Percentiles rank a stretch among this genome's conserved stretches.
Evolutionary conservation across 2,888 invertebrate species (phyloP).

Genomic region (Pyrocoelia pectoralis): DNA sequence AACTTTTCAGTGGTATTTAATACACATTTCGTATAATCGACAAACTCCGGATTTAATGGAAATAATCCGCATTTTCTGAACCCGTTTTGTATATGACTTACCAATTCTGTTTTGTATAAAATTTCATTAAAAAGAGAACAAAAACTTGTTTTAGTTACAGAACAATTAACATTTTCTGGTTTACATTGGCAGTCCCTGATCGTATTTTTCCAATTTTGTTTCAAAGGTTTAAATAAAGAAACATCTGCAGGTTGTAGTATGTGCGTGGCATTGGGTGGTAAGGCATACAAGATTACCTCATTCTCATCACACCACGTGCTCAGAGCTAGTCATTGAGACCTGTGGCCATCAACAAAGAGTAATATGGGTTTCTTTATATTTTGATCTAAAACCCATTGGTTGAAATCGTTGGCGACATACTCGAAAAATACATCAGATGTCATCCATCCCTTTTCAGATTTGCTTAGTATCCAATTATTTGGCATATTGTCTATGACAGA

Average conservation of each 20-base stretch:
- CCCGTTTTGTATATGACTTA: neutral
- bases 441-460: constrained; percentile 3
- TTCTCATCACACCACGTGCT: neutral
- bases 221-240: constrained; percentile 4
- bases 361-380: constrained; percentile 2
- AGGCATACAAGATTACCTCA: constrained; percentile 4
- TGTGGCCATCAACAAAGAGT: constrained; percentile 1
- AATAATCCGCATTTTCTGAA: constrained; percentile 6
- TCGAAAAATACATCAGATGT: neutral
- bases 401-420: neutral
- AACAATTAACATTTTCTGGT: constrained; percentile 4
- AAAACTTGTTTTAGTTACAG: constrained; percentile 5
- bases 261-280: constrained; percentile 2
- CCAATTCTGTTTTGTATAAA: neutral
- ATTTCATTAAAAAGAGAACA: neutral
- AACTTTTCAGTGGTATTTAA: constrained; percentile 4
- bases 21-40: constrained; percentile 5
- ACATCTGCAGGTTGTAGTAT: constrained; percentile 5
- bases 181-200: neutral
- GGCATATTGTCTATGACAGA: constrained; percentile 6
- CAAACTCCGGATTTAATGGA: constrained; percentile 5
- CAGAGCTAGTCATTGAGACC: constrained; percentile 4
- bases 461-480: neutral
- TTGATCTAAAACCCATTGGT: constrained; percentile 4
- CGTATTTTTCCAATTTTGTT: constrained; percentile 1